Evolutionary conservation across 2,797 vertebrate species (phyloP).

Genomic region (Gambusia yucatana): DNA sequence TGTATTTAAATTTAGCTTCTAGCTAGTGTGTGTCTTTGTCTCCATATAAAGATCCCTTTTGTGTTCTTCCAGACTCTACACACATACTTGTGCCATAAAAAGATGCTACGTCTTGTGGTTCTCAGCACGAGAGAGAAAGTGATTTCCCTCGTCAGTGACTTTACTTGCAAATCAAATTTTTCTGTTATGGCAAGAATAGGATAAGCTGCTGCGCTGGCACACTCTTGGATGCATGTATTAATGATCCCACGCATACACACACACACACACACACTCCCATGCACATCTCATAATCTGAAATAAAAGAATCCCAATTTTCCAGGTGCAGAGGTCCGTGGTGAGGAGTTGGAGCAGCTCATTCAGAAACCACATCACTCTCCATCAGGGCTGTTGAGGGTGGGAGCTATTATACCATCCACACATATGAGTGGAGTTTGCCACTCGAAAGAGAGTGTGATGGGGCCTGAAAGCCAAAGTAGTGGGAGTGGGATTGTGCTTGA

Average conservation of each 20-base stretch:
- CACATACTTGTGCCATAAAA: conserved; percentile 33
- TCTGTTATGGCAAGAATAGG: conserved; percentile 33
- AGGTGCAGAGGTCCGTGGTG: conserved; percentile 70
- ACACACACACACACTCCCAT: neutral
- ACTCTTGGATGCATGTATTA: conserved; percentile 38
- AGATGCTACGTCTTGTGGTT: conserved; percentile 14
- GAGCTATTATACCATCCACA: conserved; percentile 63
- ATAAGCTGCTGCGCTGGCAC: conserved; percentile 45
- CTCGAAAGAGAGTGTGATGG: conserved; percentile 58
- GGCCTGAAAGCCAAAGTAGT: conserved; percentile 59
- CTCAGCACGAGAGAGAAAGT: conserved; percentile 22
- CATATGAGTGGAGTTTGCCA: conserved; percentile 68
- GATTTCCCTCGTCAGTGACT: conserved; percentile 50
- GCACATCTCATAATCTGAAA: conserved; percentile 12
- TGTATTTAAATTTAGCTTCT: neutral
- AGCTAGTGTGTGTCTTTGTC: conserved; percentile 9
- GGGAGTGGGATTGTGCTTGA: conserved; percentile 53
- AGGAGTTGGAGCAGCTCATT: conserved; percentile 55
- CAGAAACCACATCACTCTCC: conserved; percentile 67
- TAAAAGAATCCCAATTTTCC: conserved; percentile 67
- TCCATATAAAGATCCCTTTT: conserved; percentile 4
- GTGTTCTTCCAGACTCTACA: conserved; percentile 5
- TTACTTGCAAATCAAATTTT: conserved; percentile 65
- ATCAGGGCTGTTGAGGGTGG: conserved; percentile 46
- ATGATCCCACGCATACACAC: conserved; percentile 5